Percentiles rank a stretch among this genome's conserved stretches.
Evolutionary conservation across 2,113 vertebrate genomes (phyloP).

Genomic region (Oryzias javanicus): DNA sequence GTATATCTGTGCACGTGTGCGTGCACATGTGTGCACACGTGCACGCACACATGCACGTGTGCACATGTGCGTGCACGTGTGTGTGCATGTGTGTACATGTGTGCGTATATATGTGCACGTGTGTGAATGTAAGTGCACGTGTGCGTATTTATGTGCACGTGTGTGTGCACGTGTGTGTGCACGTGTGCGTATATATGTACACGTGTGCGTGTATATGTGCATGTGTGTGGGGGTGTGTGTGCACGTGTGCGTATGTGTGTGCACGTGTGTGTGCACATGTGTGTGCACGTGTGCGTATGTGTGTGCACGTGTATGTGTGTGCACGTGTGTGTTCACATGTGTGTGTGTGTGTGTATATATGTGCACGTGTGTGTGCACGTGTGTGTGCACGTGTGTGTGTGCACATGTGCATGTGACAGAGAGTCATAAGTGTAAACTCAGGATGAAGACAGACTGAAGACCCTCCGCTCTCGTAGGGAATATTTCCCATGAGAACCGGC

Average conservation of each 20-base stretch:
- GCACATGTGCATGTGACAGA: not conserved
- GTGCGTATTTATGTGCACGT: conserved; percentile 3
- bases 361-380: conserved; percentile 7
- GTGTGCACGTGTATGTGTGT: too few species aligned
- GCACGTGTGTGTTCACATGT: too few species aligned
- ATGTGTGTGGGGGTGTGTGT: not conserved
- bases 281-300: too few species aligned
- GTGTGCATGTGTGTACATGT: not conserved
- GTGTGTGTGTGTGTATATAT: conserved; percentile 6
- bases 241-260: too few species aligned
- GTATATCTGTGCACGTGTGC: conserved; percentile 2
- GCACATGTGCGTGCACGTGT: conserved; percentile 8
- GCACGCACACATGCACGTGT: too few species aligned
- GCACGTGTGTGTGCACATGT: too few species aligned
- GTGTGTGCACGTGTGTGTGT: conserved; percentile 14
- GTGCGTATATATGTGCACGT: too few species aligned
- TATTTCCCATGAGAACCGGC: conserved; percentile 63
- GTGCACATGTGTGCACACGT: not conserved
- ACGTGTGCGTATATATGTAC: too few species aligned
- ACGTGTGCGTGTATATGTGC: conserved; percentile 16
- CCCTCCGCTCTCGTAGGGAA: not conserved
- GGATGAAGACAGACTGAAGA: not conserved
- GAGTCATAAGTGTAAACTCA: too few species aligned
- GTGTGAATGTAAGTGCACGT: too few species aligned
- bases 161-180: too few species aligned